Evolutionary conservation across 2,113 vertebrate genomes (phyloP).

Genomic region (Gasterosteus aculeatus): DNA sequence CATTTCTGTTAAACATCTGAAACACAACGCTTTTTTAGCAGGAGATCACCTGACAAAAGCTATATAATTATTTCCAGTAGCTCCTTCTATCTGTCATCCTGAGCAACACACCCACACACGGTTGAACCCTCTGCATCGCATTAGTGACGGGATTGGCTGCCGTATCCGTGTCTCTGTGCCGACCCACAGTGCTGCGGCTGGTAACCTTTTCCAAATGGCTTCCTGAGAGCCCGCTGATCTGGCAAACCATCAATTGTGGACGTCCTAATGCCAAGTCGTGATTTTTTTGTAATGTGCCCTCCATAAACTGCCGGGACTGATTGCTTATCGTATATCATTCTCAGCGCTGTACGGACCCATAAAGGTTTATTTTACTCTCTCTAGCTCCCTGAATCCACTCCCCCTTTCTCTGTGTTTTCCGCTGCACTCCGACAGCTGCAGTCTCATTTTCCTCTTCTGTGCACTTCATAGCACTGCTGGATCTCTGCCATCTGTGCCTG

Average conservation of each 20-base stretch:
- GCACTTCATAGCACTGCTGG: constrained; percentile 59
- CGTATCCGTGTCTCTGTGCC: not conserved
- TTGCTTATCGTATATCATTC: not conserved
- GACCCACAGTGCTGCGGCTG: constrained; percentile 29
- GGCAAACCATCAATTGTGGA: constrained; percentile 13
- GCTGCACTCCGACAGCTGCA: constrained; percentile 38
- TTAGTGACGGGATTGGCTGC: constrained; percentile 26
- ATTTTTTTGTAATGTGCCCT: constrained; percentile 6
- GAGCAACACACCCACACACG: not conserved
- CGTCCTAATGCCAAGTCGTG: constrained; percentile 19
- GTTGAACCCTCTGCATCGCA: constrained; percentile 12
- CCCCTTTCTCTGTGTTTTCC: constrained; percentile 20
- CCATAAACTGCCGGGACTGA: constrained; percentile 4
- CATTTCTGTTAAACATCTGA: constrained; percentile 1
- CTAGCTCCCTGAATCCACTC: constrained; percentile 28
- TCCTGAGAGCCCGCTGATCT: constrained; percentile 26
- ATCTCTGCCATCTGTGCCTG: constrained; percentile 59
- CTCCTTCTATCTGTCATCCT: not conserved
- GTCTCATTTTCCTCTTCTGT: constrained; percentile 62
- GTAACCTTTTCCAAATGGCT: constrained; percentile 41
- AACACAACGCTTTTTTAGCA: not conserved
- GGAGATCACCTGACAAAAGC: not conserved
- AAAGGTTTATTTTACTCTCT: constrained; percentile 19
- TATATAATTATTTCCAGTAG: not conserved
- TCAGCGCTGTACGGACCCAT: constrained; percentile 33